phyloP scores from a whole-genome alignment of 2,797 vertebrate genomes.

The Darevskia nairensis region DNA sequence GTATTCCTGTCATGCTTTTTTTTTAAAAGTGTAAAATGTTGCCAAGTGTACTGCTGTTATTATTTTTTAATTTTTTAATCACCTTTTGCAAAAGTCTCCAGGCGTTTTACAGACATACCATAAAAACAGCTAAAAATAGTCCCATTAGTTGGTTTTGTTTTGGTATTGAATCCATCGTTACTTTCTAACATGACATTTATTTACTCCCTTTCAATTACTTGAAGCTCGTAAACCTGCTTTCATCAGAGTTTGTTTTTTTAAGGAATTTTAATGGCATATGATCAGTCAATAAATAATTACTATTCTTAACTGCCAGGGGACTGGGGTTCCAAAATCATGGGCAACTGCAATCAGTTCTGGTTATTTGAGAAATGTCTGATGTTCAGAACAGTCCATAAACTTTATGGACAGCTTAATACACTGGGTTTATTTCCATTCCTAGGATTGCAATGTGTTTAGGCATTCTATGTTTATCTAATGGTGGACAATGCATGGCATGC shows the following conservation, averaged over 20 bases:
- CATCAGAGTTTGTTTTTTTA: not conserved
- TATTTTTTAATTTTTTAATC: not conserved
- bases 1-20: not conserved
- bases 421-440: slow-evolving; percentile 6
- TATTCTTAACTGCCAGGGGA: not conserved
- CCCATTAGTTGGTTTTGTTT: not conserved
- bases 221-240: not conserved
- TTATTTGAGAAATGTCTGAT: not conserved
- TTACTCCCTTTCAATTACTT: not conserved
- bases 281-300: not conserved
- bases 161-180: not conserved
- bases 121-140: too few relatives aligned
- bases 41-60: not conserved
- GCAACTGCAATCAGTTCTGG: not conserved
- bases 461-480: not conserved
- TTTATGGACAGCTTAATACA: not conserved
- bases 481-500: not conserved
- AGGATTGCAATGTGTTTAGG: not conserved
- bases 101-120: too few relatives aligned
- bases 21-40: not conserved
- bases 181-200: not conserved
- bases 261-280: not conserved
- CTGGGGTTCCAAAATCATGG: not conserved
- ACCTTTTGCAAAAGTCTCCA: not conserved
- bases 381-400: not conserved